Conservation (phyloP, 2,113 vertebrate genomes). For the Lathamus discolor region DNA sequence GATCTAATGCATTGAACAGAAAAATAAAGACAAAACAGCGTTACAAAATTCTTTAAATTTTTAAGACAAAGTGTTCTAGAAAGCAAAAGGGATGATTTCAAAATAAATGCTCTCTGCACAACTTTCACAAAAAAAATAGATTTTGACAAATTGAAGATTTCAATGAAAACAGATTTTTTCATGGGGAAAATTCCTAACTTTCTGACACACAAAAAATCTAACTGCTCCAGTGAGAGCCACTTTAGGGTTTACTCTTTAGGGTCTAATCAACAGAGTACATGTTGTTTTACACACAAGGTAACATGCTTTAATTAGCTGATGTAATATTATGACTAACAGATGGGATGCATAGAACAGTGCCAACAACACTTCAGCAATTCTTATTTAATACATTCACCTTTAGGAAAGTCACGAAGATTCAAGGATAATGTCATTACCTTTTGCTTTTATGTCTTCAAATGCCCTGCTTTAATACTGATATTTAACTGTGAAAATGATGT, state of each 20-base stretch:
- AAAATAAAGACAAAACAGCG: neutral
- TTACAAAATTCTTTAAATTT: neutral
- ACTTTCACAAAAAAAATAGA: neutral
- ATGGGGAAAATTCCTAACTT: neutral
- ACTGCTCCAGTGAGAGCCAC: neutral
- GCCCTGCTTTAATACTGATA: neutral
- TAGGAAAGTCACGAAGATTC: slow-evolving; percentile 47
- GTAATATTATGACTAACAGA: slow-evolving; percentile 43
- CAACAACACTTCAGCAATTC: slow-evolving; percentile 51
- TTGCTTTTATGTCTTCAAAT: slow-evolving; percentile 24
- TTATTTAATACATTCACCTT: slow-evolving; percentile 61
- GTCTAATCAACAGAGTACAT: neutral
- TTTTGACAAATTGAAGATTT: neutral
- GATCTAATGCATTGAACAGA: neutral
- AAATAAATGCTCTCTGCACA: neutral
- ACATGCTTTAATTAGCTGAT: slow-evolving; percentile 40
- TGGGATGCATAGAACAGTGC: slow-evolving; percentile 38
- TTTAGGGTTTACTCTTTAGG: neutral
- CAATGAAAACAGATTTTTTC: neutral
- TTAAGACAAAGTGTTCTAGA: neutral
- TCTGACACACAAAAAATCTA: neutral
- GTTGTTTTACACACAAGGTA: slow-evolving; percentile 53
- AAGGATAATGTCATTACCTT: slow-evolving; percentile 48
- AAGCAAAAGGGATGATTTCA: neutral
- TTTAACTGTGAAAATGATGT: neutral